Conservation (phyloP, 2,113 vertebrate species). For the Potamarius usumacintae region DNA sequence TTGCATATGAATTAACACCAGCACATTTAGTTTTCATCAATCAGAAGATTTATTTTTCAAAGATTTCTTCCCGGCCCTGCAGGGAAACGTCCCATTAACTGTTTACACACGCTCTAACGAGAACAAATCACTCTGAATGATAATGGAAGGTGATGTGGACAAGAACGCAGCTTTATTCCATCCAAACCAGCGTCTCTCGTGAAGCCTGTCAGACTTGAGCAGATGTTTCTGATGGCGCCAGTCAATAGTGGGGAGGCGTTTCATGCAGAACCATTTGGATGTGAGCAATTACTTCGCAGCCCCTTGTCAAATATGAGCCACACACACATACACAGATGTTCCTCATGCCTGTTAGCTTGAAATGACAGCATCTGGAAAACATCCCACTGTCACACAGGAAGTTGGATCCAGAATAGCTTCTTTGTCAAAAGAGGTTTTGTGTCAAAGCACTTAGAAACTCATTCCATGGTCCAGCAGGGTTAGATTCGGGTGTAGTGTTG, state of each 20-base stretch:
- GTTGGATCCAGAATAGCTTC: neutral
- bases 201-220: conserved; percentile 45
- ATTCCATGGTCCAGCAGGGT: neutral
- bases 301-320: conserved; percentile 42
- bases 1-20: neutral
- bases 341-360: conserved; percentile 20
- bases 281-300: conserved; percentile 47
- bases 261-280: conserved; percentile 40
- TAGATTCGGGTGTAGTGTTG: no score
- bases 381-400: conserved; percentile 27
- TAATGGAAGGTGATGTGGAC: neutral
- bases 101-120: conserved; percentile 10
- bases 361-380: conserved; percentile 42
- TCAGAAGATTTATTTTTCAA: neutral
- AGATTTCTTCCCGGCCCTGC: neutral
- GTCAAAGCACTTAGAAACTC: neutral
- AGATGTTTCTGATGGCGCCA: conserved; percentile 54
- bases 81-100: neutral
- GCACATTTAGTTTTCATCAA: neutral
- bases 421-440: neutral
- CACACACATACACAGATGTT: conserved; percentile 42
- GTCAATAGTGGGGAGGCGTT: conserved; percentile 39
- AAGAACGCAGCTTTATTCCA: conserved; percentile 13
- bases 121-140: conserved; percentile 6
- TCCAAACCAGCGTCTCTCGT: conserved; percentile 28